phyloP scores from a whole-genome alignment of 2,888 invertebrate species.

The Enchytraeus crypticus region DNA sequence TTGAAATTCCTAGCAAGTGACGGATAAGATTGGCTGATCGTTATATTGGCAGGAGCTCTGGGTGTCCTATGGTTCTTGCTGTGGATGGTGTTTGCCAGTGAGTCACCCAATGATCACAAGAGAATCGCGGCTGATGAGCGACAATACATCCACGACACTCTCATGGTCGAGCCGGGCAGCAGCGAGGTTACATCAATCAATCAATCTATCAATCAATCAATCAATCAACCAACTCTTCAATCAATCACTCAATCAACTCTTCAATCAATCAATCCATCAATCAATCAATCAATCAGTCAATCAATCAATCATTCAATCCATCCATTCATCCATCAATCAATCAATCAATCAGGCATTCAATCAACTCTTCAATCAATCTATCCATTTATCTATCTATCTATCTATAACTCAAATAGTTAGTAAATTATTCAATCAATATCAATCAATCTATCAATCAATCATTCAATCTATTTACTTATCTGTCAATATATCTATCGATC shows the following conservation, averaged over 20 bases:
- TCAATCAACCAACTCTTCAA: too few relatives aligned
- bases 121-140: slow-evolving; percentile 50
- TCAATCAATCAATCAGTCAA: too few relatives aligned
- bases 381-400: not conserved
- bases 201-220: too few relatives aligned
- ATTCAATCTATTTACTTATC: not conserved
- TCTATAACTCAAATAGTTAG: not conserved
- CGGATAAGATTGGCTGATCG: not conserved
- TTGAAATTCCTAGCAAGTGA: too few relatives aligned
- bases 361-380: too few relatives aligned
- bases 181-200: not conserved
- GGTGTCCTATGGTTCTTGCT: slow-evolving; percentile 50
- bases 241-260: too few relatives aligned
- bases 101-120: slow-evolving; percentile 54
- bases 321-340: too few relatives aligned
- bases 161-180: slow-evolving; percentile 11
- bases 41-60: slow-evolving; percentile 37
- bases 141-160: slow-evolving; percentile 33
- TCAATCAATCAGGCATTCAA: too few relatives aligned
- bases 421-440: not conserved
- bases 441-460: not conserved
- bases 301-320: too few relatives aligned
- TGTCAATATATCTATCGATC: too few relatives aligned
- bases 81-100: slow-evolving; percentile 52
- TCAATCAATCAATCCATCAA: too few relatives aligned